A percentile compares a stretch with the other conserved stretches of the same genome.
Conservation (phyloP, 2,797 vertebrate species). For the Telmatherina bonti region DNA sequence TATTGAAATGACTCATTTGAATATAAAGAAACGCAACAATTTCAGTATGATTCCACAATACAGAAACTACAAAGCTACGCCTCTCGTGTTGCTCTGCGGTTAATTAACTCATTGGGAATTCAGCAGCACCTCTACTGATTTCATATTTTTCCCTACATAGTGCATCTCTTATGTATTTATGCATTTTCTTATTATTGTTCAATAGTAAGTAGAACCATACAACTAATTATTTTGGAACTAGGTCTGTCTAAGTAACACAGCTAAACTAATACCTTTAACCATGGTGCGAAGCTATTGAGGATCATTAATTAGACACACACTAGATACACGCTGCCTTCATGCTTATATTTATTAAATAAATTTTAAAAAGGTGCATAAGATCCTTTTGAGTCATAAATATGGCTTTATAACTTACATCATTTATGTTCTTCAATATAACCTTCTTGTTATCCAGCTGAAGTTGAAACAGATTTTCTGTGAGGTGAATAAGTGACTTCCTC, state of each 20-base stretch:
- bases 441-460: neutral
- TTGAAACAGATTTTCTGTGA: neutral
- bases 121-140: neutral
- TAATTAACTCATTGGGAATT: neutral
- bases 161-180: neutral
- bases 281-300: neutral
- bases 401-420: neutral
- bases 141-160: neutral
- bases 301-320: neutral
- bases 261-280: neutral
- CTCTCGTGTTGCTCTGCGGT: neutral
- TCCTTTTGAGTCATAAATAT: neutral
- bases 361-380: neutral
- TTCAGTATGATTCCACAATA: too few species aligned
- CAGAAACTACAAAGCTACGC: neutral
- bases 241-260: neutral
- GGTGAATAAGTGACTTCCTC: neutral
- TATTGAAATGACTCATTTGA: too few species aligned
- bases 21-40: too few species aligned
- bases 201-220: too few species aligned
- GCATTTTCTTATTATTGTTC: neutral
- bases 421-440: neutral
- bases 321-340: neutral
- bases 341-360: neutral
- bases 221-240: neutral